Conservation (phyloP, 1,140 invertebrate species). For the Drosophila punjabiensis region DNA sequence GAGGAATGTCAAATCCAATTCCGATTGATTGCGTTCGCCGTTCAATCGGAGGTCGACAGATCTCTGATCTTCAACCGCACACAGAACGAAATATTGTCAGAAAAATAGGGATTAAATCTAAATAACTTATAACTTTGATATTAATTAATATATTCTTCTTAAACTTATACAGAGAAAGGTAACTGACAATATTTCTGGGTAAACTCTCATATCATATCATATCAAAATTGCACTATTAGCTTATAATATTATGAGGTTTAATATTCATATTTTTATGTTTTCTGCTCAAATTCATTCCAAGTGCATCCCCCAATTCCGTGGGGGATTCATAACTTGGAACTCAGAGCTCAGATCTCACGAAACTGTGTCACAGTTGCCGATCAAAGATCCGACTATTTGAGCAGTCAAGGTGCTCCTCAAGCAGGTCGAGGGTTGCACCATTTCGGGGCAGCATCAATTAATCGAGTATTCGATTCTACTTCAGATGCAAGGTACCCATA, state of each 20-base stretch:
- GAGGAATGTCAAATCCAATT: constrained; percentile 76
- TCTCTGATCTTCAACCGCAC: constrained; percentile 17
- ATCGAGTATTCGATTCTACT: background rate
- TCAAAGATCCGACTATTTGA: constrained; percentile 8
- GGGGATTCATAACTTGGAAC: constrained; percentile 16
- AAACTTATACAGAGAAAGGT: background rate
- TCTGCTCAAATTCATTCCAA: background rate
- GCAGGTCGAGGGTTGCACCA: constrained; percentile 3
- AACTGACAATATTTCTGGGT: background rate
- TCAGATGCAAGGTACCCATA: background rate
- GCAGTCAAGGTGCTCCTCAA: constrained; percentile 20
- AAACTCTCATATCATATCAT: background rate
- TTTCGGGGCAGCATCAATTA: background rate
- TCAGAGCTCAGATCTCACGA: background rate
- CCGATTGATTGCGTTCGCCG: constrained; percentile 45
- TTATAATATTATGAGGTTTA: background rate
- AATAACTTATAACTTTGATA: background rate
- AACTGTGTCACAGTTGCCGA: constrained; percentile 28
- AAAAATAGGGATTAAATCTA: background rate
- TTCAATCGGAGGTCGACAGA: constrained; percentile 35
- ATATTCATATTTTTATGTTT: background rate
- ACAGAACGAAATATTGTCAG: background rate
- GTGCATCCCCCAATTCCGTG: background rate
- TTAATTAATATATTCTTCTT: background rate
- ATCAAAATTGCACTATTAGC: too few relatives aligned